Base-by-base conservation (phyloP, 1,140 invertebrate genomes). In the Phymorhynchus buccinoides region DNA sequence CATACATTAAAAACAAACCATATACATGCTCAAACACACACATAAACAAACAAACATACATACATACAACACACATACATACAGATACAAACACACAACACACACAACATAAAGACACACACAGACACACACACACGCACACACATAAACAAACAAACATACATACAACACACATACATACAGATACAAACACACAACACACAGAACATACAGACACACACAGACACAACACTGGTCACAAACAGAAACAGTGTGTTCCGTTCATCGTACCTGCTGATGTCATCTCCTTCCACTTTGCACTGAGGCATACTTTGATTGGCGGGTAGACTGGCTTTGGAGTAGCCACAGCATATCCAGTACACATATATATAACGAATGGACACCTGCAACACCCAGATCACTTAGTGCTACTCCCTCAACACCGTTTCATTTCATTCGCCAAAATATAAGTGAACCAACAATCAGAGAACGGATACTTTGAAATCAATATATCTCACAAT, bases 311-410 rank as follows among this genome's bases (percentile, higher is more conserved):
- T 27, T 44, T 71, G 62, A 27, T 62, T 83, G n/a, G 35, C 39
- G 37, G 66, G 22, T 22, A 32, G 27, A 62, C 81, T 71, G 62
- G 62, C 86, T 77, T 96, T 95, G 39, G 95, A 95, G 83, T 96
- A 95, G 1, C 96, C 96, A 83, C 96, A 94, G 89, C 96, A 97
- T 80, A 96, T 96, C 96, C 96, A 97, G 88, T 96, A 95, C 1
- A 97, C 96, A 35, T 95, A 95, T 0, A 97, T 95, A 88, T 94
- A 94, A 77, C 94, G 93, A 1, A 95, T 95, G 87, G 95, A 94
- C 0, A 95, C 94, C 90, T 95, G 78, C 79, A 80, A 42, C 27
- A 48, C 35, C 35, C 3, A 14, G 37, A 42, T 39, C 18, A 37
- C 32, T 39, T 27, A 41, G 35, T 41, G 18, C 30, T 56, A 30